phyloP scores from a whole-genome alignment of 2,888 invertebrate genomes.

The Celastrina argiolus region DNA sequence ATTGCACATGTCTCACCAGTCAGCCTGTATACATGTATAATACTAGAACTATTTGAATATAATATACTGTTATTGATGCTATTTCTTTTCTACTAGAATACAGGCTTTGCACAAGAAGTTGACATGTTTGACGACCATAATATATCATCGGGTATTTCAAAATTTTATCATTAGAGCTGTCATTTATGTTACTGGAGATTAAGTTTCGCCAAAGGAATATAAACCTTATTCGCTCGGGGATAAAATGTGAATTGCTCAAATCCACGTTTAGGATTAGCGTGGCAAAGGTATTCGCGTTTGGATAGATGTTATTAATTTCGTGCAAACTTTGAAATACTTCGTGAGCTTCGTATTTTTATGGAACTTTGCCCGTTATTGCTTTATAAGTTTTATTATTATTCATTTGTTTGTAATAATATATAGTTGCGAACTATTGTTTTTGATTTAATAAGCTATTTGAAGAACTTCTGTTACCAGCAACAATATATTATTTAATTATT shows the following conservation, averaged over 20 bases:
- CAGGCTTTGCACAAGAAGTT: neutral
- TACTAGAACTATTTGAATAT: too few species aligned
- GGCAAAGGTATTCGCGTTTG: constrained; percentile 8
- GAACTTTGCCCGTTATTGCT: neutral
- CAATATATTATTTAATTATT: too few species aligned
- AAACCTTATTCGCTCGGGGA: neutral
- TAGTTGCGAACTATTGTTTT: too few species aligned
- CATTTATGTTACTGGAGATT: neutral
- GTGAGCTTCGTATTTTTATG: neutral
- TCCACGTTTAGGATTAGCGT: neutral
- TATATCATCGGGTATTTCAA: neutral
- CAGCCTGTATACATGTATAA: too few species aligned
- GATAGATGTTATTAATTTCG: constrained; percentile 1
- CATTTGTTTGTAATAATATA: neutral
- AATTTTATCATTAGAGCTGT: neutral
- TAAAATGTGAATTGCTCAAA: neutral
- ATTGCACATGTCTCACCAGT: too few species aligned
- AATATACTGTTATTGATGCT: too few species aligned
- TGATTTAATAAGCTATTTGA: too few species aligned
- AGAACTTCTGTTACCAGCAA: too few species aligned
- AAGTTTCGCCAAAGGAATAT: neutral
- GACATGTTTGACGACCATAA: neutral
- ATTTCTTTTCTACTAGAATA: neutral
- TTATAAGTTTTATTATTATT: neutral
- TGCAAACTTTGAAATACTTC: constrained; percentile 6